A percentile compares a stretch with the other conserved stretches of the same genome.
phyloP scores from a whole-genome alignment of 2,888 invertebrate genomes.

The Leptopilina drosophilae region DNA sequence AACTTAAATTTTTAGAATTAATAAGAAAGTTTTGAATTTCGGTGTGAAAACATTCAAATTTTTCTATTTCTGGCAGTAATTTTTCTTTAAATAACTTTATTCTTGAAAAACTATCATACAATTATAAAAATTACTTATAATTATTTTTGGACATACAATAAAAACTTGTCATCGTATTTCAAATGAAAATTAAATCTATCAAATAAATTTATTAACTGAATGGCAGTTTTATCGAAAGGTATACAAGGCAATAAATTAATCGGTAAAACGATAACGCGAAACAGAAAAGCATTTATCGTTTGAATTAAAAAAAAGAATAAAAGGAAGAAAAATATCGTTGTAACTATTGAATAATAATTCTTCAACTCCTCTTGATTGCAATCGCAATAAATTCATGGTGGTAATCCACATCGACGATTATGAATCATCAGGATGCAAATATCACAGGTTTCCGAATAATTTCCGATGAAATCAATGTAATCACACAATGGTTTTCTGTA shows the following conservation, averaged over 20 bases:
- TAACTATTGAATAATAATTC: constrained; percentile 22
- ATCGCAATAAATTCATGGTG: constrained; percentile 21
- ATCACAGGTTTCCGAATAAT: constrained; percentile 6
- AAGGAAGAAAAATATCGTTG: neutral
- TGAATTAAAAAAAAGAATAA: neutral
- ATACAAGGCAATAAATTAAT: constrained; percentile 12
- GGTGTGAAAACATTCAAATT: too few relatives aligned
- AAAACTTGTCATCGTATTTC: neutral
- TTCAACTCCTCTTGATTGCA: constrained; percentile 24
- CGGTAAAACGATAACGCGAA: constrained; percentile 13
- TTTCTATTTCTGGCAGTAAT: too few relatives aligned
- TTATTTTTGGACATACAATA: too few relatives aligned
- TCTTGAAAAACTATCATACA: too few relatives aligned
- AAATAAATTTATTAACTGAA: constrained; percentile 22
- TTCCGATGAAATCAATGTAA: constrained; percentile 19
- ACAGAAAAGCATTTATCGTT: constrained; percentile 19
- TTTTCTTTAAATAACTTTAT: too few relatives aligned
- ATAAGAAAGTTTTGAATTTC: too few relatives aligned
- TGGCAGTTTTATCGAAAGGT: constrained; percentile 20
- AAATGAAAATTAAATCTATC: neutral
- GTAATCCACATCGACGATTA: constrained; percentile 28
- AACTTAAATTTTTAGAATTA: too few relatives aligned
- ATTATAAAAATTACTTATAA: too few relatives aligned
- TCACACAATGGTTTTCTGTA: neutral
- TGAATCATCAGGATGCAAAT: constrained; percentile 37